Evolutionary conservation across 1,140 invertebrate genomes (phyloP).

Genomic region (Amyelois transitella): DNA sequence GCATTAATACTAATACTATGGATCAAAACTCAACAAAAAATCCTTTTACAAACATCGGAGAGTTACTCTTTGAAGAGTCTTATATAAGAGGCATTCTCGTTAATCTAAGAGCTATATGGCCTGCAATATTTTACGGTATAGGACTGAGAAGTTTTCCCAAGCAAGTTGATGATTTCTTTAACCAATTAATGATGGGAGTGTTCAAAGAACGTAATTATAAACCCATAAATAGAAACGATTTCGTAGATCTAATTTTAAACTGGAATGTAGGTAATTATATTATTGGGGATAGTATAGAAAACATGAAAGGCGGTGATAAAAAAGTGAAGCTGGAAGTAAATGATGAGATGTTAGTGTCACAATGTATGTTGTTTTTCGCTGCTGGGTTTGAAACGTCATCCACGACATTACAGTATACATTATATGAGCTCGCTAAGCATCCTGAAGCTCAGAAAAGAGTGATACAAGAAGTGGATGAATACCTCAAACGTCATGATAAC

Average conservation of each 20-base stretch:
- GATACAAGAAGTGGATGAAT: slow-evolving; percentile 71
- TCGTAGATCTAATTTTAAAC: slow-evolving; percentile 10
- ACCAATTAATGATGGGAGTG: slow-evolving; percentile 10
- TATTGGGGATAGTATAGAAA: slow-evolving; percentile 16
- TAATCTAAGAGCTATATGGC: slow-evolving; percentile 16
- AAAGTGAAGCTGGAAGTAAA: slow-evolving; percentile 13
- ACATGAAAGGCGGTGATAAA: slow-evolving; percentile 4
- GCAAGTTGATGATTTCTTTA: slow-evolving; percentile 11
- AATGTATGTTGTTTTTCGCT: slow-evolving; percentile 79
- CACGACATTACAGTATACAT: slow-evolving; percentile 57
- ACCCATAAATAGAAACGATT: slow-evolving; percentile 11
- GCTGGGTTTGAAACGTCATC: slow-evolving; percentile 75
- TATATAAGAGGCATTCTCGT: background rate
- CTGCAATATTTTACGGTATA: slow-evolving; percentile 18
- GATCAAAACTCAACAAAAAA: slow-evolving; percentile 45
- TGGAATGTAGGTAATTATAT: slow-evolving; percentile 18
- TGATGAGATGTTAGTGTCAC: slow-evolving; percentile 75
- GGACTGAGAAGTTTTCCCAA: slow-evolving; percentile 7
- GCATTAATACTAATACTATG: slow-evolving; percentile 72
- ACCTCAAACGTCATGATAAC: slow-evolving; percentile 41
- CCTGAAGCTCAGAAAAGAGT: slow-evolving; percentile 64
- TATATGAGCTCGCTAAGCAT: slow-evolving; percentile 71
- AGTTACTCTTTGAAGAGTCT: slow-evolving; percentile 20
- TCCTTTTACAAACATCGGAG: slow-evolving; percentile 66
- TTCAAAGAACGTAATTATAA: slow-evolving; percentile 13